Percentiles rank a stretch among this genome's conserved stretches.
phyloP scores from a whole-genome alignment of 2,113 vertebrate genomes.

The Mesocricetus auratus region DNA sequence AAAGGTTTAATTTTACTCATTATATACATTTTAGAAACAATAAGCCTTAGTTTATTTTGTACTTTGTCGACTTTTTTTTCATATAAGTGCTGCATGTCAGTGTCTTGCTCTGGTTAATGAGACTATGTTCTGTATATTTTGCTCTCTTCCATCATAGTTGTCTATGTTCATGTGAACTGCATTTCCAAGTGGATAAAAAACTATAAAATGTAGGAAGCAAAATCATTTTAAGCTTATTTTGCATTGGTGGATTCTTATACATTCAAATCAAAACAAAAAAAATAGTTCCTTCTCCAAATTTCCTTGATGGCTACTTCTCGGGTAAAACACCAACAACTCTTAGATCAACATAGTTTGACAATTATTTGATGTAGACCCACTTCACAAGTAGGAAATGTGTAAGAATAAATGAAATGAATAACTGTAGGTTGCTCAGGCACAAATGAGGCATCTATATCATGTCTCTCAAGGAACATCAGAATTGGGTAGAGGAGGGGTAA shows the following conservation, averaged over 20 bases:
- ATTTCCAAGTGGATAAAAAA: background rate
- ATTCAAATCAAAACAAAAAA: background rate
- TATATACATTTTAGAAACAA: no score
- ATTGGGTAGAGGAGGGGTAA: background rate
- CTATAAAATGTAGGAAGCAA: background rate
- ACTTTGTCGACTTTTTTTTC: no score
- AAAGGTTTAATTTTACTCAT: background rate
- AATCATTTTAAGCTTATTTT: background rate
- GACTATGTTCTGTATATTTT: background rate
- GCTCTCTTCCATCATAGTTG: background rate
- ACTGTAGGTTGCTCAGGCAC: background rate
- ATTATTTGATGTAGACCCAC: background rate
- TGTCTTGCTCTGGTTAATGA: background rate
- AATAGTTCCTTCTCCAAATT: background rate
- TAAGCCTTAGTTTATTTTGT: background rate
- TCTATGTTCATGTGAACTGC: background rate
- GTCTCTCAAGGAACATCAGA: background rate
- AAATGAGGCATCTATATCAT: background rate
- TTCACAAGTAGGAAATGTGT: background rate
- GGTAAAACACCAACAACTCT: background rate
- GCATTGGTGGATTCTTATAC: background rate
- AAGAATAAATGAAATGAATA: background rate
- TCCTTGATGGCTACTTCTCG: background rate
- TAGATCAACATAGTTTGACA: background rate
- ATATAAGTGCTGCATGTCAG: background rate